Conservation (phyloP, 2,797 vertebrate species). For the Cercopithecus mitis region DNA sequence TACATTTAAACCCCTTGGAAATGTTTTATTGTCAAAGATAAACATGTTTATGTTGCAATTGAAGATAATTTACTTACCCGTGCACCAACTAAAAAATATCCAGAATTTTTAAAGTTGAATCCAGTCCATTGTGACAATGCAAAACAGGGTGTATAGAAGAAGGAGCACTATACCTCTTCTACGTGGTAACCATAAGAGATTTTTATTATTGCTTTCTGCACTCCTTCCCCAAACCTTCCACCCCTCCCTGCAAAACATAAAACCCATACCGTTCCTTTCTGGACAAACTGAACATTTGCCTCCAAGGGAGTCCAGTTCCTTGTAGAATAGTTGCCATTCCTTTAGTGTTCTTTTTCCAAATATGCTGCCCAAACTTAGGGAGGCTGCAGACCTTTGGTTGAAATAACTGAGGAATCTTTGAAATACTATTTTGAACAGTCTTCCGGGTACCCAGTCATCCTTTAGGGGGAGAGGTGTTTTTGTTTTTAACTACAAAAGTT, state of each 20-base stretch:
- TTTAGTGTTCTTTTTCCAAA: not conserved
- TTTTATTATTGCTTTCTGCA: not conserved
- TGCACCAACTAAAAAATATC: not conserved
- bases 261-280: not conserved
- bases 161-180: not conserved
- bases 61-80: not conserved
- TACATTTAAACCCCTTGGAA: not conserved
- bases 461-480: not conserved
- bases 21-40: not conserved
- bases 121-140: not conserved
- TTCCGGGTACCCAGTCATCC: not conserved
- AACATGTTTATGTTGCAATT: not conserved
- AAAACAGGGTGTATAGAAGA: not conserved
- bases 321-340: not conserved
- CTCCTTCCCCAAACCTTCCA: not conserved
- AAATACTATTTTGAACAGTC: not conserved
- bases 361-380: not conserved
- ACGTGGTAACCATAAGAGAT: not conserved
- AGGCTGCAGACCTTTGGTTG: not conserved
- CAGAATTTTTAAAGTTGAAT: conserved; percentile 18
- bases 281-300: not conserved
- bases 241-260: rapidly evolving
- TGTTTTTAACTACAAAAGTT: not conserved
- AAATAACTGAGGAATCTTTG: not conserved
- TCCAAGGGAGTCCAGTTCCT: not conserved